These are phyloP conservation scores for Saccopteryx bilineata DNA, from an alignment of 2,113 vertebrate species.

Conservation along the genomic window DNA sequence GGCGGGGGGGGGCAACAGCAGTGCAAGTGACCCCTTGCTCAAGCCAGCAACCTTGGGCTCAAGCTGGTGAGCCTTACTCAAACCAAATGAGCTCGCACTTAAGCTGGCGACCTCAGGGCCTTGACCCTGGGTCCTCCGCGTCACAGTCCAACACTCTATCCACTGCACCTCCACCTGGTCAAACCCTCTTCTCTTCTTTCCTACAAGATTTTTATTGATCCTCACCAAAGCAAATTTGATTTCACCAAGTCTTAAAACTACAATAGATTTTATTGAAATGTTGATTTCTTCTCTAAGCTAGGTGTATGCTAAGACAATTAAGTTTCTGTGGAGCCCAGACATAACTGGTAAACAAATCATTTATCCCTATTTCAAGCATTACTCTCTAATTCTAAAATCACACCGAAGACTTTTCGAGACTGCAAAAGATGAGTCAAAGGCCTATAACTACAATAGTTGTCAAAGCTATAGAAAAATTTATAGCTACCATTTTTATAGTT, in stretches of 20 bases:
- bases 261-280: background rate
- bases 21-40: no score
- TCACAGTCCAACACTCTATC: no score
- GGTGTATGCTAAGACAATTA: background rate
- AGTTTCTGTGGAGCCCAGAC: background rate
- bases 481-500: constrained; percentile 4
- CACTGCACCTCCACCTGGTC: no score
- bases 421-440: background rate
- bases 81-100: no score
- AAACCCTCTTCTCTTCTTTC: background rate
- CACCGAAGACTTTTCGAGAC: background rate
- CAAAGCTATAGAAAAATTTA: background rate
- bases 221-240: background rate
- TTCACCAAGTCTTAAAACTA: constrained; percentile 13
- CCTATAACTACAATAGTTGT: background rate
- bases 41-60: no score
- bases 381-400: constrained; percentile 9
- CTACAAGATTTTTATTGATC: background rate
- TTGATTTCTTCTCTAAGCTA: background rate
- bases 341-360: background rate
- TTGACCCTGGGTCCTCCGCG: no score
- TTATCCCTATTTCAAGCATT: background rate
- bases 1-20: no score
- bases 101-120: no score
- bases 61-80: no score